A percentile compares a stretch with the other conserved stretches of the same genome.
phyloP scores from a whole-genome alignment of 1,140 invertebrate genomes.

The Bicyclus anynana region DNA sequence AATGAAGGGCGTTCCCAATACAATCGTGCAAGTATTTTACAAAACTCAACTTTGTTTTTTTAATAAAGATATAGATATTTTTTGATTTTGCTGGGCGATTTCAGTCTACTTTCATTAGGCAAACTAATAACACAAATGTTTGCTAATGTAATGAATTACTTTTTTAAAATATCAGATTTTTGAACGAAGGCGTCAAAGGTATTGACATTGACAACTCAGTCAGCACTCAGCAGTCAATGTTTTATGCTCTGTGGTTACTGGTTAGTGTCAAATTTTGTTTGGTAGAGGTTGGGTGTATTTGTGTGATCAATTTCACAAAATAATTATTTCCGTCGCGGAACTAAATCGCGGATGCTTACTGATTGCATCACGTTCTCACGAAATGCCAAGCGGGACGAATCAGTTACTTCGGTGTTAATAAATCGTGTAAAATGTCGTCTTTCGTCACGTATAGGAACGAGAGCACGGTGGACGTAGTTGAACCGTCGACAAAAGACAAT shows the following conservation, averaged over 20 bases:
- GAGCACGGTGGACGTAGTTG: constrained; percentile 60
- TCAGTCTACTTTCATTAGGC: too few species aligned
- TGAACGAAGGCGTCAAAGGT: too few species aligned
- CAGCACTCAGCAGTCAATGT: too few species aligned
- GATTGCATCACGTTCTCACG: constrained; percentile 4
- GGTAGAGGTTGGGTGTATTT: neutral
- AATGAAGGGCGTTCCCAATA: too few species aligned
- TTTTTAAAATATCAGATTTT: too few species aligned
- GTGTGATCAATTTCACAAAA: constrained; percentile 6
- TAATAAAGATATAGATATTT: too few species aligned
- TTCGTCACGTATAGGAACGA: constrained; percentile 64
- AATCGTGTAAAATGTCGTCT: constrained; percentile 47
- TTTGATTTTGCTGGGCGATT: too few species aligned
- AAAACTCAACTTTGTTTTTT: too few species aligned
- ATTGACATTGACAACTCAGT: too few species aligned
- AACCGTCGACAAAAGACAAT: constrained; percentile 63
- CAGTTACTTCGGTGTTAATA: neutral
- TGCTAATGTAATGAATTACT: too few species aligned
- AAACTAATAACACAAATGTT: too few species aligned
- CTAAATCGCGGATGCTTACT: constrained; percentile 2
- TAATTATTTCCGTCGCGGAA: constrained; percentile 5
- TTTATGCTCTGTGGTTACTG: neutral
- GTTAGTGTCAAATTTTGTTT: neutral
- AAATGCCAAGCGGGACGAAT: constrained; percentile 13
- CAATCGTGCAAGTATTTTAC: too few species aligned